These are phyloP conservation scores for Apteryx owenii DNA, from an alignment of 2,113 vertebrate species.

Conservation along the genomic window DNA sequence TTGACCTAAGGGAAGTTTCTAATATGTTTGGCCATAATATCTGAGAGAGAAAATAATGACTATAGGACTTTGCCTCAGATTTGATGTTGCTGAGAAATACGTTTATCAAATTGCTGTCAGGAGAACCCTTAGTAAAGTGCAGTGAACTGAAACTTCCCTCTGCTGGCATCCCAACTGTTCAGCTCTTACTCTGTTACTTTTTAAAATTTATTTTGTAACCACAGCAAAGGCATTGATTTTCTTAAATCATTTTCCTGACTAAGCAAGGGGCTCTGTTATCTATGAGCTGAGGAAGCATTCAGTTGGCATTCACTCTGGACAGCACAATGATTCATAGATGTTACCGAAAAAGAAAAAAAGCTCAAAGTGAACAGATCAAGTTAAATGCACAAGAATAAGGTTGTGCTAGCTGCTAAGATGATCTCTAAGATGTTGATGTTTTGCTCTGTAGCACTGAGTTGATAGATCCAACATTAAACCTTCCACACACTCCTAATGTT, in stretches of 20 bases:
- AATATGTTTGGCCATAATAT: background rate
- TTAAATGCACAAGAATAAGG: constrained; percentile 45
- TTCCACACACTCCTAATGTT: background rate
- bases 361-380: constrained; percentile 52
- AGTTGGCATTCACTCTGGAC: constrained; percentile 25
- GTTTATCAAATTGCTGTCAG: constrained; percentile 6
- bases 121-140: background rate
- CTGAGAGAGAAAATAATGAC: background rate
- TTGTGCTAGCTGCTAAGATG: constrained; percentile 30
- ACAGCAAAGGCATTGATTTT: constrained; percentile 52
- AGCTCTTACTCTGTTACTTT: constrained; percentile 20
- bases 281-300: constrained; percentile 59
- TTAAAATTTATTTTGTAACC: constrained; percentile 33
- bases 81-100: constrained; percentile 7
- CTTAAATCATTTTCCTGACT: constrained; percentile 61
- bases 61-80: background rate
- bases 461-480: background rate
- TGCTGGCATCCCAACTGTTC: background rate
- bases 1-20: background rate
- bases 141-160: background rate
- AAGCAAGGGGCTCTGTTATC: constrained; percentile 56
- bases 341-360: constrained; percentile 38
- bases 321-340: constrained; percentile 14
- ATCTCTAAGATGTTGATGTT: background rate
- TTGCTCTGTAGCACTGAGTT: constrained; percentile 20